Percentiles rank a stretch among this genome's conserved stretches.
Conservation (phyloP, 2,113 vertebrate genomes). For the Bos javanicus region DNA sequence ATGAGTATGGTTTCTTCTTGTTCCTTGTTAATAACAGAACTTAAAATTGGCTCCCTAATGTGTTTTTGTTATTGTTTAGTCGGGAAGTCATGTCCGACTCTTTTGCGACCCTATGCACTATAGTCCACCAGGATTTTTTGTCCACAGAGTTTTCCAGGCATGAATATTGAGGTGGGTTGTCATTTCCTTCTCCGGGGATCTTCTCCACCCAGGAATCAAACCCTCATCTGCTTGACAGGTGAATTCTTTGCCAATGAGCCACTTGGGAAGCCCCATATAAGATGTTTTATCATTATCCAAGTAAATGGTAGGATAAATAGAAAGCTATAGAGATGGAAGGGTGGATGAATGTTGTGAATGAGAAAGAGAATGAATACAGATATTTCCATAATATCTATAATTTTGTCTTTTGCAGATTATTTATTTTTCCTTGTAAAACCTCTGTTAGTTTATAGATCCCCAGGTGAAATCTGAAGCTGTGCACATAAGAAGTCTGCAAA, state of each 20-base stretch:
- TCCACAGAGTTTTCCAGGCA: neutral
- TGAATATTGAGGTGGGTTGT: neutral
- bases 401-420: neutral
- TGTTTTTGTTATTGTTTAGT: neutral
- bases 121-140: neutral
- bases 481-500: neutral
- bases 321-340: neutral
- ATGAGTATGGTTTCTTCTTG: neutral
- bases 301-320: neutral
- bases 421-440: neutral
- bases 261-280: neutral
- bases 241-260: neutral
- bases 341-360: neutral
- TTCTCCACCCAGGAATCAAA: neutral
- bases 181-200: neutral
- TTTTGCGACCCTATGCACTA: neutral
- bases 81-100: rapidly evolving
- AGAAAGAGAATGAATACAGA: neutral
- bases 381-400: neutral
- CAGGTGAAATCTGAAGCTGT: neutral
- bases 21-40: neutral
- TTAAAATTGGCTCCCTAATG: neutral
- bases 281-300: neutral
- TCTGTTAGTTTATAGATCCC: neutral
- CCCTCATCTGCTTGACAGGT: neutral